A percentile compares a stretch with the other conserved stretches of the same genome.
Conservation (phyloP, 2,888 invertebrate species). For the Parapristionchus giblindavisi region DNA sequence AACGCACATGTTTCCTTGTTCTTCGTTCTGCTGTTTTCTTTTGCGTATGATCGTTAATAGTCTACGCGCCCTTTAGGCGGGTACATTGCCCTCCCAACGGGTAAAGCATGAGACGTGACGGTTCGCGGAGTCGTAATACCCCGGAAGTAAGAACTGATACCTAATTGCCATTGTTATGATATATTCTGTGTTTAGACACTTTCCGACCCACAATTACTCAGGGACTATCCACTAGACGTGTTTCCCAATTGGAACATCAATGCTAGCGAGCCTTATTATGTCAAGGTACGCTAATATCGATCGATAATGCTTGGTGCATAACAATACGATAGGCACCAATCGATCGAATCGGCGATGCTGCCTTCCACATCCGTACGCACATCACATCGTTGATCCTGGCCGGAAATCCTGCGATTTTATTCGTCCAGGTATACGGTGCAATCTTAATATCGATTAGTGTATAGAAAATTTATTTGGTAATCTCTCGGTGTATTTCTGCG, state of each 20-base stretch:
- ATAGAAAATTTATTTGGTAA: too few species aligned
- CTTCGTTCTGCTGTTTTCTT: too few species aligned
- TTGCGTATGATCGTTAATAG: too few species aligned
- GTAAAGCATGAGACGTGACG: slow-evolving; percentile 10
- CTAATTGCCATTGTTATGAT: too few species aligned
- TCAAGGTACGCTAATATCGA: slow-evolving; percentile 21
- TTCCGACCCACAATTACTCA: slow-evolving; percentile 37
- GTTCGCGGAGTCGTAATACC: slow-evolving; percentile 13
- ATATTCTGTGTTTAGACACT: slow-evolving; percentile 24
- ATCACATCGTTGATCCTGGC: slow-evolving; percentile 49
- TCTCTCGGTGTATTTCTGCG: too few species aligned
- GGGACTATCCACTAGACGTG: slow-evolving; percentile 44
- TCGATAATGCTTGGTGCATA: background rate
- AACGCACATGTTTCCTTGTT: too few species aligned
- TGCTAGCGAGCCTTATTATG: slow-evolving; percentile 41
- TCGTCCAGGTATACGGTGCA: slow-evolving; percentile 47
- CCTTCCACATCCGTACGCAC: slow-evolving; percentile 47
- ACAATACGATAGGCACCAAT: slow-evolving; percentile 41
- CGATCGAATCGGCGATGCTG: slow-evolving; percentile 41
- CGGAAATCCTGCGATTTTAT: slow-evolving; percentile 48
- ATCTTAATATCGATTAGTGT: background rate
- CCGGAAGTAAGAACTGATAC: too few species aligned
- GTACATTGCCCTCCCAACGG: slow-evolving; percentile 1
- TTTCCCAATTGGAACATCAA: slow-evolving; percentile 49
- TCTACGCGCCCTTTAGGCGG: background rate